Conservation (phyloP, 2,888 invertebrate genomes). For the Apotomis betuletana region DNA sequence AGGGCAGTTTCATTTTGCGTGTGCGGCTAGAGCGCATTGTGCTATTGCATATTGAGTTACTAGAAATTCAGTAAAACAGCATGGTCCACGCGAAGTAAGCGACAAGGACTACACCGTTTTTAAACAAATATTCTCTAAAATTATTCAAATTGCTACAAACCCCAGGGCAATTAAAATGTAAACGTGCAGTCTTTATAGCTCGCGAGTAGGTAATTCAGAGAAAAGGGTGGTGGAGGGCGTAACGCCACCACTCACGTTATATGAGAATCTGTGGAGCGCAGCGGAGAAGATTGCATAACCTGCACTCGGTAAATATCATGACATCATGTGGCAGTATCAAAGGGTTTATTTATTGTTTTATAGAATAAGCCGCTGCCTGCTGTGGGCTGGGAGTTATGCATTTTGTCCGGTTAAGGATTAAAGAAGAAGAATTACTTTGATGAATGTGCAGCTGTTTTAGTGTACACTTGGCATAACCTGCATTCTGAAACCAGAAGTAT, state of each 20-base stretch:
- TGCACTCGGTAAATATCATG: slow-evolving; percentile 12
- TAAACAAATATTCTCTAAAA: slow-evolving; percentile 15
- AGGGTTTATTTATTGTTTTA: neutral
- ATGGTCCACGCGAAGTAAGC: neutral
- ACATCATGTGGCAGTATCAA: neutral
- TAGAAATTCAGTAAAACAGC: neutral
- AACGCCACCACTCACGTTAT: slow-evolving; percentile 11
- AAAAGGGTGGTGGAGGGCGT: slow-evolving; percentile 27
- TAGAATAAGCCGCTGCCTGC: neutral
- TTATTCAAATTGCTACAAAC: slow-evolving; percentile 18
- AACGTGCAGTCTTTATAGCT: slow-evolving; percentile 22
- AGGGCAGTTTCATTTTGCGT: too few relatives aligned
- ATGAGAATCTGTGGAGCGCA: slow-evolving; percentile 1
- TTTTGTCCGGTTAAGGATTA: too few relatives aligned
- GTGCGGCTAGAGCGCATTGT: neutral
- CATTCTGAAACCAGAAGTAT: too few relatives aligned
- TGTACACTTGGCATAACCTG: neutral
- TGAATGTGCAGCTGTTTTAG: neutral
- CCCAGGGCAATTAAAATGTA: slow-evolving; percentile 28
- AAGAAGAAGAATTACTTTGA: too few relatives aligned
- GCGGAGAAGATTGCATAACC: slow-evolving; percentile 19
- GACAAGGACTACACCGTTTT: neutral
- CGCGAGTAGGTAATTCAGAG: slow-evolving; percentile 24
- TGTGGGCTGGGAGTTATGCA: too few relatives aligned
- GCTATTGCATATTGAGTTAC: neutral